These are phyloP conservation scores for Platyrinchus mystaceus DNA, from an alignment of 2,797 vertebrate genomes.

Conservation along the genomic window DNA sequence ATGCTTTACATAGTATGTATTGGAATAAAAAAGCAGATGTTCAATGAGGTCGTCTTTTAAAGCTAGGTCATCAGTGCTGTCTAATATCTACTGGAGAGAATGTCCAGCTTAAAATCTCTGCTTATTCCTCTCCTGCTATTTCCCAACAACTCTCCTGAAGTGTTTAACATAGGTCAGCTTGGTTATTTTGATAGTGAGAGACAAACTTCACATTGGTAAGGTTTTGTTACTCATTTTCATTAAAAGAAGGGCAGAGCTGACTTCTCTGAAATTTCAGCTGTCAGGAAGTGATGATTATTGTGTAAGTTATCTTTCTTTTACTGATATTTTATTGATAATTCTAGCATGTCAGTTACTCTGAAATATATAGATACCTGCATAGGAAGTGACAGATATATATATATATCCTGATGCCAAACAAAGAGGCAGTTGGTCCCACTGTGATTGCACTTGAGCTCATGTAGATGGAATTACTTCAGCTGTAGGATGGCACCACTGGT, in stretches of 20 bases:
- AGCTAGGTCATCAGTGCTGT: background rate
- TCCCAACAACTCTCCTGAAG: slow-evolving; percentile 11
- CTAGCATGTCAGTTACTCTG: background rate
- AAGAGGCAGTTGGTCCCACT: background rate
- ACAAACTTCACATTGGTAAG: background rate
- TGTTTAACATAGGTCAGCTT: slow-evolving; percentile 58
- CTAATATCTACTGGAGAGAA: background rate
- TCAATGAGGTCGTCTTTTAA: background rate
- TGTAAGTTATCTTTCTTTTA: slow-evolving; percentile 6
- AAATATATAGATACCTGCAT: slow-evolving; percentile 5
- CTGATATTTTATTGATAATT: slow-evolving; percentile 28
- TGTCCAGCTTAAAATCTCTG: slow-evolving; percentile 2
- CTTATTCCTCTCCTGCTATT: slow-evolving; percentile 49
- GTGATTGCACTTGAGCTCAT: background rate
- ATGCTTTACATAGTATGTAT: background rate
- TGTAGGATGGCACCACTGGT: slow-evolving; percentile 23
- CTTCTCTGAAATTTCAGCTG: slow-evolving; percentile 34
- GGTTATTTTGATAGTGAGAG: slow-evolving; percentile 60
- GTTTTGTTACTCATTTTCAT: background rate
- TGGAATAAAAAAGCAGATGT: background rate
- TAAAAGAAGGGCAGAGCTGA: background rate
- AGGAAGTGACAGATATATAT: background rate
- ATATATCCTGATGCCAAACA: background rate
- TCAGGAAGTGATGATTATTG: slow-evolving; percentile 4
- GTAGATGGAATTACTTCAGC: slow-evolving; percentile 19